Conservation (phyloP, 2,888 invertebrate species). For the Oegoconia quadripuncta region DNA sequence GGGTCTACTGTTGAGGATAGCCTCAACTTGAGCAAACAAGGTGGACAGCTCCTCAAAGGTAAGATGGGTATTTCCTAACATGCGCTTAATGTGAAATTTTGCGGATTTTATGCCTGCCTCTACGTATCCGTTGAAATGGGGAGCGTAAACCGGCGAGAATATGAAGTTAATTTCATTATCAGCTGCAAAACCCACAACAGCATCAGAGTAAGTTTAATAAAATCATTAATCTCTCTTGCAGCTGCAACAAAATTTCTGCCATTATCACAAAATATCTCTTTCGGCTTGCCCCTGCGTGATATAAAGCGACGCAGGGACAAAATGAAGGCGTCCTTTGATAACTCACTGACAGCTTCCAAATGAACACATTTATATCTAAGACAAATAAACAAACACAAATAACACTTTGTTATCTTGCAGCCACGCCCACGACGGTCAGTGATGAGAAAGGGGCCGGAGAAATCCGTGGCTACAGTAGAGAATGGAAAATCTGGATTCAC, state of each 20-base stretch:
- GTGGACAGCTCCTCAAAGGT: conserved; percentile 19
- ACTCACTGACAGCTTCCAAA: conserved; percentile 18
- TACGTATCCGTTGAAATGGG: conserved; percentile 17
- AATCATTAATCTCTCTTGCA: conserved; percentile 7
- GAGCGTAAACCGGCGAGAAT: conserved; percentile 17
- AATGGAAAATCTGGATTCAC: conserved; percentile 16
- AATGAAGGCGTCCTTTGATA: conserved; percentile 14
- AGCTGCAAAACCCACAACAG: no score
- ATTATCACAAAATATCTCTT: conserved; percentile 16
- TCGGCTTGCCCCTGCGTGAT: conserved; percentile 14
- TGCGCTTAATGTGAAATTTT: conserved; percentile 11
- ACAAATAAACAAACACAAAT: conserved; percentile 19
- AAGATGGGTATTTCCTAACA: conserved; percentile 19
- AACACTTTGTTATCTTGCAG: conserved; percentile 10
- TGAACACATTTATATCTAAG: conserved; percentile 18
- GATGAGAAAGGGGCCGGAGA: conserved; percentile 20
- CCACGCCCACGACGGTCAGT: conserved; percentile 14
- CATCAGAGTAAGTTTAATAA: no score
- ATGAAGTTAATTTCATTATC: conserved; percentile 14
- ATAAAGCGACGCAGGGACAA: conserved; percentile 13
- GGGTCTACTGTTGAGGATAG: conserved; percentile 19
- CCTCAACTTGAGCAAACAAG: conserved; percentile 14
- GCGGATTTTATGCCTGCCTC: conserved; percentile 19
- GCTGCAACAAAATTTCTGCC: conserved; percentile 16
- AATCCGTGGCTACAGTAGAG: conserved; percentile 7